Evolutionary conservation across 1,140 invertebrate species (phyloP).

Genomic region (Nixonia krombeini): DNA sequence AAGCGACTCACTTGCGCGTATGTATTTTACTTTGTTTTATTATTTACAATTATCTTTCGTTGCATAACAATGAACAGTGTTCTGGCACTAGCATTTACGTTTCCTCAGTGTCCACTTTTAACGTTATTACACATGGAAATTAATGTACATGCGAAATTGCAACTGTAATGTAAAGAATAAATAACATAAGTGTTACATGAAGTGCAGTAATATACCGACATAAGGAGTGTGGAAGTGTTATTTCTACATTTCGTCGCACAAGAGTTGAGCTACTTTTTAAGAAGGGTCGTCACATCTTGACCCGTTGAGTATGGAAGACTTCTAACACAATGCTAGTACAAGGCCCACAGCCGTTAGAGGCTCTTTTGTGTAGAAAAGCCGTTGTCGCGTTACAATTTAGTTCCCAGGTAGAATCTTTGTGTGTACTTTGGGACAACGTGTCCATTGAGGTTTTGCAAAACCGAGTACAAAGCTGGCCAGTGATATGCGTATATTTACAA

Average conservation of each 20-base stretch:
- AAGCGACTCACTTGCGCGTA: neutral
- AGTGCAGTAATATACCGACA: too few relatives aligned
- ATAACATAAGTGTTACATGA: too few relatives aligned
- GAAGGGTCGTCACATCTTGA: constrained; percentile 19
- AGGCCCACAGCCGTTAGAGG: constrained; percentile 1
- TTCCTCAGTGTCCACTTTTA: neutral
- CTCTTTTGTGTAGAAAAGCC: constrained; percentile 1
- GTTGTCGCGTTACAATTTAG: neutral
- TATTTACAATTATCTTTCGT: neutral
- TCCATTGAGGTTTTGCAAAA: constrained; percentile 3
- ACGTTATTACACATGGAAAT: too few relatives aligned
- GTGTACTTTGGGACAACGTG: constrained; percentile 2
- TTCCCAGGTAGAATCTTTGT: constrained; percentile 5
- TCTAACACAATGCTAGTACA: too few relatives aligned
- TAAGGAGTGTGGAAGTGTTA: too few relatives aligned
- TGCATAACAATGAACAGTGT: neutral
- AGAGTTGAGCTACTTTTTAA: constrained; percentile 25
- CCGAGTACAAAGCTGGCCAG: too few relatives aligned
- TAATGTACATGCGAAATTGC: too few relatives aligned
- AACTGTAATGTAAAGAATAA: too few relatives aligned
- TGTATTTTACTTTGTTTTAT: neutral
- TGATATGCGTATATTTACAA: neutral
- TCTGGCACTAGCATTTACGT: neutral
- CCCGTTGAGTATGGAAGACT: too few relatives aligned
- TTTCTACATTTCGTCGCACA: too few relatives aligned